Evolutionary conservation across 2,797 vertebrate genomes (phyloP).

Genomic region (Hemitrygon akajei): DNA sequence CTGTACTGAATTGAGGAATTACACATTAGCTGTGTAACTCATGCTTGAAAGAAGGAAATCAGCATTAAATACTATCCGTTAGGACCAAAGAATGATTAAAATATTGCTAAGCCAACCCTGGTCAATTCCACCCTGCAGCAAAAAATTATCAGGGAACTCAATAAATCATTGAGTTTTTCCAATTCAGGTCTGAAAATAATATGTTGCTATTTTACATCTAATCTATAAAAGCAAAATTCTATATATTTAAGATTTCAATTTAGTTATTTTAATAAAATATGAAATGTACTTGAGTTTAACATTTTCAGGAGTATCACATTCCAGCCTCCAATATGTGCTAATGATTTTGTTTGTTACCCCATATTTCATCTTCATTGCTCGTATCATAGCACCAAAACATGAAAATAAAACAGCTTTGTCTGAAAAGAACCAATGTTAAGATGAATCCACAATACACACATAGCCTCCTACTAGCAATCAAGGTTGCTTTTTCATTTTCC

Average conservation of each 20-base stretch:
- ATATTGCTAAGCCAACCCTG: slow-evolving; percentile 36
- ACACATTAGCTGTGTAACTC: slow-evolving; percentile 21
- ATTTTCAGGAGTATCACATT: neutral
- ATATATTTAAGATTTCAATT: neutral
- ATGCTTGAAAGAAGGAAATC: slow-evolving; percentile 36
- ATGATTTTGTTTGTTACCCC: slow-evolving; percentile 18
- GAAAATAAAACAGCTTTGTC: slow-evolving; percentile 13
- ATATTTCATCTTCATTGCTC: slow-evolving; percentile 13
- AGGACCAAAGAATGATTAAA: slow-evolving; percentile 24
- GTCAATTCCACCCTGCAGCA: slow-evolving; percentile 35
- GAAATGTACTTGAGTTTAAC: neutral
- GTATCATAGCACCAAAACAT: neutral
- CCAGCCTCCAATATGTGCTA: neutral
- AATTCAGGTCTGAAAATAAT: neutral
- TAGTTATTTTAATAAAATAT: neutral
- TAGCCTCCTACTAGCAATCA: slow-evolving; percentile 30
- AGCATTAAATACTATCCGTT: slow-evolving; percentile 34
- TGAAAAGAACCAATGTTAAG: slow-evolving; percentile 14
- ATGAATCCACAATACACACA: slow-evolving; percentile 30
- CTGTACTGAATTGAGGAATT: slow-evolving; percentile 10
- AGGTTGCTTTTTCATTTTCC: slow-evolving; percentile 36
- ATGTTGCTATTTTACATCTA: neutral
- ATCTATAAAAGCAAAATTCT: neutral
- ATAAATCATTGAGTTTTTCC: slow-evolving; percentile 30
- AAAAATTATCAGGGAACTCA: slow-evolving; percentile 9